Evolutionary conservation across 2,888 invertebrate species (phyloP).

Genomic region (Ectobius pallidus): DNA sequence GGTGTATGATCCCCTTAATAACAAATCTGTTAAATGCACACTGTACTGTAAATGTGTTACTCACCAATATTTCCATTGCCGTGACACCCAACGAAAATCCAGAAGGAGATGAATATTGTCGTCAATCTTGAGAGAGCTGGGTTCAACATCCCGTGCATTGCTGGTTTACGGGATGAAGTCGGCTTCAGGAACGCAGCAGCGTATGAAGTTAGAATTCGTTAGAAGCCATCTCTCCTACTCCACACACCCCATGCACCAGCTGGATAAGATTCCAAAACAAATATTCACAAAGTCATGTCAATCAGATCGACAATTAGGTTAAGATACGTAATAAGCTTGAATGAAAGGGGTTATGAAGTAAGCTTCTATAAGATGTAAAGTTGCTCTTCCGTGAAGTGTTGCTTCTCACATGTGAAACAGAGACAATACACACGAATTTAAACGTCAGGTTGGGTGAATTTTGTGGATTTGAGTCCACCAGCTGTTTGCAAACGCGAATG

Average conservation of each 20-base stretch:
- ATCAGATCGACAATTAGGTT: not conserved
- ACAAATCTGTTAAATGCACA: too few species aligned
- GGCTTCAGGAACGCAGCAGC: not conserved
- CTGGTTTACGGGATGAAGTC: not conserved
- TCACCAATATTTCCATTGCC: conserved; percentile 1
- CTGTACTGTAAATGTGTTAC: too few species aligned
- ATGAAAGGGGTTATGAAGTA: not conserved
- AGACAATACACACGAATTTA: not conserved
- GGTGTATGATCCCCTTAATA: too few species aligned
- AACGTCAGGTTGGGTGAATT: not conserved
- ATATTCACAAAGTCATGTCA: not conserved
- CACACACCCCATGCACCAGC: not conserved
- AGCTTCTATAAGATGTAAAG: not conserved
- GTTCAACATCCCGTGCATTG: not conserved
- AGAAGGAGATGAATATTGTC: not conserved
- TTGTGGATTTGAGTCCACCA: conserved; percentile 9
- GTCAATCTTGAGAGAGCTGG: not conserved
- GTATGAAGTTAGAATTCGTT: not conserved
- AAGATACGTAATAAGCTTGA: not conserved
- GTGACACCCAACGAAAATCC: not conserved
- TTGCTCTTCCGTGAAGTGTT: not conserved
- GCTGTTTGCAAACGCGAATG: conserved; percentile 24
- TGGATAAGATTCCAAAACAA: not conserved
- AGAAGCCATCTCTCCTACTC: not conserved
- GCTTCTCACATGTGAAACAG: not conserved